These are phyloP conservation scores for Trilocha varians DNA, from an alignment of 2,888 invertebrate genomes.

Conservation along the genomic window DNA sequence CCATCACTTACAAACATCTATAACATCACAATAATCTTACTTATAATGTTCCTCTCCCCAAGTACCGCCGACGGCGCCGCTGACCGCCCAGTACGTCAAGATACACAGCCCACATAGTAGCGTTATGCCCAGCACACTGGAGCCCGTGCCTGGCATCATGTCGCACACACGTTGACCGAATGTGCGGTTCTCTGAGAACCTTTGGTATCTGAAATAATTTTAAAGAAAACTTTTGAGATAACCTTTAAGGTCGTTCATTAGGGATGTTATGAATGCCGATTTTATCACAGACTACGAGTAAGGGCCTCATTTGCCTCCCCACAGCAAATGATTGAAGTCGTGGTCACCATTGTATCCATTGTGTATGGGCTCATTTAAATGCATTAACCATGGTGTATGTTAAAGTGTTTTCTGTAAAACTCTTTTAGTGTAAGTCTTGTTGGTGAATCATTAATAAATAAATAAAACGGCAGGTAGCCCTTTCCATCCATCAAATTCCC, in stretches of 20 bases:
- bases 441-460: too few relatives aligned
- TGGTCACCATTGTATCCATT: too few relatives aligned
- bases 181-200: constrained; percentile 46
- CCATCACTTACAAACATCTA: too few relatives aligned
- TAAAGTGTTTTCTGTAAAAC: too few relatives aligned
- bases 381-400: too few relatives aligned
- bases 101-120: constrained; percentile 49
- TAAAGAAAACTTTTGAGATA: neutral
- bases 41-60: constrained; percentile 66
- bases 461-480: too few relatives aligned
- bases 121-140: constrained; percentile 43
- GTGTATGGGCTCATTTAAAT: too few relatives aligned
- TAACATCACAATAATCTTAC: constrained; percentile 19
- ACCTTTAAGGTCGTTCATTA: neutral
- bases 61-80: constrained; percentile 50
- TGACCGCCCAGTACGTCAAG: constrained; percentile 59
- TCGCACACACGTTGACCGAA: constrained; percentile 39
- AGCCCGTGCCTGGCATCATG: constrained; percentile 35
- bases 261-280: neutral
- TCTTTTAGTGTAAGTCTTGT: too few relatives aligned
- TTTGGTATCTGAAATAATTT: constrained; percentile 42
- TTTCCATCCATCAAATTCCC: too few relatives aligned
- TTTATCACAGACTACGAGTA: too few relatives aligned
- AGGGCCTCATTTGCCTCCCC: too few relatives aligned
- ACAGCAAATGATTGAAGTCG: too few relatives aligned